Evolutionary conservation across 2,113 vertebrate species (phyloP).

Genomic region (Recurvirostra avosetta): DNA sequence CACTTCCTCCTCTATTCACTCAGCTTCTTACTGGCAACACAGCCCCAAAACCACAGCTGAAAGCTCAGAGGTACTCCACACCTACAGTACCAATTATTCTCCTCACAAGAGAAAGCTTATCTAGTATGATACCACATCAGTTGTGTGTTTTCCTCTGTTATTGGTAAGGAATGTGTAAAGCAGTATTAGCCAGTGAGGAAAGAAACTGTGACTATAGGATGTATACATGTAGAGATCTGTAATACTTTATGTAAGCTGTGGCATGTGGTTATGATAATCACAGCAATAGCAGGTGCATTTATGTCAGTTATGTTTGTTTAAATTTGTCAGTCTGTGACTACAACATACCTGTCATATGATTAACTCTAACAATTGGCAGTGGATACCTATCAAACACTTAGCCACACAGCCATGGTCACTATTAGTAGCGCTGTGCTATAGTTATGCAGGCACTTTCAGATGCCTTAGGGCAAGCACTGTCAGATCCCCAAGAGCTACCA

Average conservation of each 20-base stretch:
- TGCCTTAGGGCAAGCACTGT: neutral
- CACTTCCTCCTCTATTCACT: neutral
- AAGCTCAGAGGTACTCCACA: neutral
- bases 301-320: neutral
- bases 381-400: neutral
- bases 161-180: neutral
- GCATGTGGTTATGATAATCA: neutral
- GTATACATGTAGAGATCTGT: neutral
- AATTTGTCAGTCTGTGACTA: too few relatives aligned
- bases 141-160: neutral
- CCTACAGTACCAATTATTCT: neutral
- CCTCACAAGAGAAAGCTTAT: neutral
- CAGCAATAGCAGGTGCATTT: neutral
- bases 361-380: neutral
- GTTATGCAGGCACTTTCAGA: neutral
- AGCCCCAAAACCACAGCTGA: neutral
- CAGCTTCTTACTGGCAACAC: neutral
- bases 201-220: neutral
- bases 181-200: neutral
- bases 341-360: neutral
- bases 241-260: neutral
- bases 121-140: too few relatives aligned
- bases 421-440: neutral
- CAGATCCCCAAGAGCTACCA: neutral
- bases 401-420: neutral